A percentile compares a stretch with the other conserved stretches of the same genome.
These are phyloP conservation scores for Stenurella melanura DNA, from an alignment of 2,888 invertebrate species.

Conservation along the genomic window DNA sequence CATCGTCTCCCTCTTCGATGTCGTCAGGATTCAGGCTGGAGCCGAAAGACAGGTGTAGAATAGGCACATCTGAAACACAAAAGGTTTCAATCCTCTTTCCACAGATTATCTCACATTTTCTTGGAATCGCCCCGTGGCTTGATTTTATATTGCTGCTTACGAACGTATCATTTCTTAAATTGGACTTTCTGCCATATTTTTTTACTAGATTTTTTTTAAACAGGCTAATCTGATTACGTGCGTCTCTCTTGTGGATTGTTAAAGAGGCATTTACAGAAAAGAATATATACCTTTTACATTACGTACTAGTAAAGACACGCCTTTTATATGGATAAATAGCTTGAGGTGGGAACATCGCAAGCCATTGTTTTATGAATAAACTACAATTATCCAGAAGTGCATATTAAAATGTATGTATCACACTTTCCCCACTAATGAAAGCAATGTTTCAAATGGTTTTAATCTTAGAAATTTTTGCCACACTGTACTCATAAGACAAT, in stretches of 20 bases:
- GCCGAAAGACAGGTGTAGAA: conserved; percentile 81
- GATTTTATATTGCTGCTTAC: conserved; percentile 67
- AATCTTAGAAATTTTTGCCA: no score
- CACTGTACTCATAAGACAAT: no score
- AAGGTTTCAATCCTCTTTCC: conserved; percentile 66
- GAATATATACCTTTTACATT: no score
- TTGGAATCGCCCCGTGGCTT: conserved; percentile 61
- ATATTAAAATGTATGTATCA: no score
- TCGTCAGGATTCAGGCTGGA: conserved; percentile 85
- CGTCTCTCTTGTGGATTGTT: neutral
- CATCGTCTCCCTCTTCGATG: conserved; percentile 88
- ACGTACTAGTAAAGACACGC: no score
- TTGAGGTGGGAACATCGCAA: no score
- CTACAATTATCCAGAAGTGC: no score
- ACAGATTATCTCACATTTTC: conserved; percentile 59
- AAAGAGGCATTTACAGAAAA: neutral
- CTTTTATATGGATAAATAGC: no score
- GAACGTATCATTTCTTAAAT: conserved; percentile 48
- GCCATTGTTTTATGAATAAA: no score
- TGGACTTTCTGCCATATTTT: conserved; percentile 15
- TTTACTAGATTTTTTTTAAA: conserved; percentile 7
- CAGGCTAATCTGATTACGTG: neutral
- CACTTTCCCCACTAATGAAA: no score
- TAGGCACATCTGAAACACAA: conserved; percentile 79
- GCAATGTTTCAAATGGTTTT: no score